Evolutionary conservation across 1,140 invertebrate species (phyloP).

Genomic region (Asobara japonica): DNA sequence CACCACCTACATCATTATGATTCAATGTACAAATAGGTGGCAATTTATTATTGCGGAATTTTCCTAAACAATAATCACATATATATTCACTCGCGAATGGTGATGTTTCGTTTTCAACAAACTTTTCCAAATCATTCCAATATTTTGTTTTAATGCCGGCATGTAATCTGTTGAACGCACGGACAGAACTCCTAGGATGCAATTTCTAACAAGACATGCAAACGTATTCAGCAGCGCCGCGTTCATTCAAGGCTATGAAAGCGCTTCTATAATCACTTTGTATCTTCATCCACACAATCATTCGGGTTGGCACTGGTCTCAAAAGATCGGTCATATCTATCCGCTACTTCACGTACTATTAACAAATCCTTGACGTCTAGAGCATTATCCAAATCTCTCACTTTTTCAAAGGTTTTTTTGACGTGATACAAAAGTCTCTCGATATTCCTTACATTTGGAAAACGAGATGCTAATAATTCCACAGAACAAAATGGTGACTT

Average conservation of each 20-base stretch:
- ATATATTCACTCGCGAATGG: neutral
- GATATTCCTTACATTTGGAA: slow-evolving; percentile 12
- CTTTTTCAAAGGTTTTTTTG: neutral
- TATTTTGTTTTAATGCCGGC: too few species aligned
- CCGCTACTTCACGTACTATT: neutral
- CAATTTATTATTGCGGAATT: neutral
- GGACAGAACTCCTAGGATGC: neutral
- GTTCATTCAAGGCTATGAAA: neutral
- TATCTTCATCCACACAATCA: too few species aligned
- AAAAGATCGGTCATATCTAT: neutral
- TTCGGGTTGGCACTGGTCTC: neutral
- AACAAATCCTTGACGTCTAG: neutral
- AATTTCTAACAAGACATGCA: neutral
- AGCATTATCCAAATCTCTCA: too few species aligned
- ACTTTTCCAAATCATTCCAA: too few species aligned
- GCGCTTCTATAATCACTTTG: neutral
- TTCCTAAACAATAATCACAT: neutral
- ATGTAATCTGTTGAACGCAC: neutral
- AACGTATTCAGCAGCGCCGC: neutral
- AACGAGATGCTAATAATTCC: slow-evolving; percentile 21
- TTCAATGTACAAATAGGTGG: too few species aligned
- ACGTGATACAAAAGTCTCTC: slow-evolving; percentile 10
- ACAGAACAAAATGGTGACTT: neutral
- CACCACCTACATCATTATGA: too few species aligned
- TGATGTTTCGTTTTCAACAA: too few species aligned